Conservation (phyloP, 2,113 vertebrate species). For the Gobiocypris rarus region DNA sequence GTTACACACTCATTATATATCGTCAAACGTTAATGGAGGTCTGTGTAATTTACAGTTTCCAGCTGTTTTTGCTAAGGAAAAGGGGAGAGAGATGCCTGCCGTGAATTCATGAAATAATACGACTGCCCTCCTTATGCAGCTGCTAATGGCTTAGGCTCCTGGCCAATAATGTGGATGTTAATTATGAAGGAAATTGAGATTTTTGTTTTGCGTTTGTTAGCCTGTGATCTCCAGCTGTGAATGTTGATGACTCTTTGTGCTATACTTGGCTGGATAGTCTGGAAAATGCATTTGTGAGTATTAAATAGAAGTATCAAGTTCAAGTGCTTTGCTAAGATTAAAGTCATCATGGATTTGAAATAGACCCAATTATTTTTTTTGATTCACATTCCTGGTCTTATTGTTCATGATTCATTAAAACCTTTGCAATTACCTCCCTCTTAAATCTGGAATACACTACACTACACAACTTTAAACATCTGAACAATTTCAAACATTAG, state of each 20-base stretch:
- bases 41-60: constrained; percentile 39
- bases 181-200: constrained; percentile 27
- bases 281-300: not conserved
- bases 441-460: not conserved
- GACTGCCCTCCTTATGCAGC: not conserved
- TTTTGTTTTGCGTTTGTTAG: not conserved
- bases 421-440: not conserved
- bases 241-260: not conserved
- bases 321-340: not conserved
- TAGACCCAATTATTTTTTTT: not conserved
- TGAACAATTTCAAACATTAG: not conserved
- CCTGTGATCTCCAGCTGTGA: constrained; percentile 22
- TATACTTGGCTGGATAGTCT: constrained; percentile 22
- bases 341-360: constrained; percentile 1
- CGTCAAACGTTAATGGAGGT: not conserved
- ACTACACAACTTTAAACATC: not conserved
- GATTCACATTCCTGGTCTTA: not conserved
- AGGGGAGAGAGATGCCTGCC: constrained; percentile 7
- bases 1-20: constrained; percentile 40
- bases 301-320: constrained; percentile 6
- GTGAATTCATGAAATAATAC: not conserved
- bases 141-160: constrained; percentile 21
- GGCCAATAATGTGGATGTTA: constrained; percentile 19
- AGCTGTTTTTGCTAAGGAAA: constrained; percentile 8
- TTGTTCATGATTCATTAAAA: not conserved